Conservation (phyloP, 2,888 invertebrate species). For the Philonicus albiceps region DNA sequence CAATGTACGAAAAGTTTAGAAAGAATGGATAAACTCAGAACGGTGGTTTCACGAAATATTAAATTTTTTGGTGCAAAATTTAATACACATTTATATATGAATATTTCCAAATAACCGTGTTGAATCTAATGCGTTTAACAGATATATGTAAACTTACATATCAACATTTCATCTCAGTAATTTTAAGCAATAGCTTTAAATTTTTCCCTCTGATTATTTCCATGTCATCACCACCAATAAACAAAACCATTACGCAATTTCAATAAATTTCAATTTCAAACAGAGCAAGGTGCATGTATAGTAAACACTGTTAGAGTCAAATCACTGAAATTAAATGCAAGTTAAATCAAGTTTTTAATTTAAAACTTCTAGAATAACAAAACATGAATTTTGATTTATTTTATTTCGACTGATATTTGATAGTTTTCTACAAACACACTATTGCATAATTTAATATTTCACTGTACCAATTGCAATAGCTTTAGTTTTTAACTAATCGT, state of each 20-base stretch:
- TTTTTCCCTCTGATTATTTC: background rate
- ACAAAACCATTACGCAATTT: background rate
- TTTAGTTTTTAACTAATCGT: too few relatives aligned
- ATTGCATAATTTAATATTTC: too few relatives aligned
- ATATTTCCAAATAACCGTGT: background rate
- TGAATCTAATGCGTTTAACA: background rate
- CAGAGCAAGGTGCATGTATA: background rate
- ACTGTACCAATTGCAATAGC: too few relatives aligned
- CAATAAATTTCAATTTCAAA: background rate
- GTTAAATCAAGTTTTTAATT: background rate
- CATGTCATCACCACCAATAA: background rate
- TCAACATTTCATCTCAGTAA: background rate
- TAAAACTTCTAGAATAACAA: background rate
- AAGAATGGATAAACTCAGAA: background rate
- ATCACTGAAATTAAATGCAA: background rate
- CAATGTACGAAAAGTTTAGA: background rate
- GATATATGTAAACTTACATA: background rate
- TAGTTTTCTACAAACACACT: too few relatives aligned
- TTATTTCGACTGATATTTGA: too few relatives aligned
- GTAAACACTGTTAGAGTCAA: background rate
- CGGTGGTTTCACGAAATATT: background rate
- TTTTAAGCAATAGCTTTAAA: background rate
- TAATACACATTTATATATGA: background rate
- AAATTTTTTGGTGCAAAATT: background rate
- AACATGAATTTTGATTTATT: background rate